Evolutionary conservation across 2,113 vertebrate genomes (phyloP).

Genomic region (Otolemur garnettii): DNA sequence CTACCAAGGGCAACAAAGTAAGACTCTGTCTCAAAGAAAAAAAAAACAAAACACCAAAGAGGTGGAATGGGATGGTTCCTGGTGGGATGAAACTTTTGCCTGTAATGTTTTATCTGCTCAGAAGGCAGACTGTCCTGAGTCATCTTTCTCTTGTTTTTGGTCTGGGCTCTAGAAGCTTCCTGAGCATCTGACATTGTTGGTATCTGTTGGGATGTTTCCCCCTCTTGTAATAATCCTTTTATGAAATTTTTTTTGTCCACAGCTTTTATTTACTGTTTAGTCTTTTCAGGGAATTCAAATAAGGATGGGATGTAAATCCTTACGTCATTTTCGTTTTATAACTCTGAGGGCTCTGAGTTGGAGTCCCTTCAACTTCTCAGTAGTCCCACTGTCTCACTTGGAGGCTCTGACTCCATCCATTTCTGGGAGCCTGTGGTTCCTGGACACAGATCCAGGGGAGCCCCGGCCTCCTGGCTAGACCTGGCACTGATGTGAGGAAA

Average conservation of each 20-base stretch:
- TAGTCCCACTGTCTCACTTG: neutral
- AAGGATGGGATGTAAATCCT: neutral
- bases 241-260: neutral
- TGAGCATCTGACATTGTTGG: neutral
- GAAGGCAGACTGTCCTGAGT: neutral
- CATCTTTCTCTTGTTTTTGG: neutral
- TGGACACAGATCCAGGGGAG: neutral
- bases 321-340: neutral
- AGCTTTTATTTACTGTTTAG: neutral
- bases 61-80: too few species aligned
- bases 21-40: too few species aligned
- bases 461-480: neutral
- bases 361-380: neutral
- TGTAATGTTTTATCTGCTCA: rapidly evolving
- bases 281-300: neutral
- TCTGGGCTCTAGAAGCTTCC: neutral
- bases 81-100: rapidly evolving
- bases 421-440: neutral
- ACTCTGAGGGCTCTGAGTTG: neutral
- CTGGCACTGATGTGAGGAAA: neutral
- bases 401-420: neutral
- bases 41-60: too few species aligned
- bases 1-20: too few species aligned
- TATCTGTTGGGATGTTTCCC: neutral
- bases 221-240: neutral